Base-by-base conservation (phyloP, 2,888 invertebrate species). In the Lamellibrachia satsuma region DNA sequence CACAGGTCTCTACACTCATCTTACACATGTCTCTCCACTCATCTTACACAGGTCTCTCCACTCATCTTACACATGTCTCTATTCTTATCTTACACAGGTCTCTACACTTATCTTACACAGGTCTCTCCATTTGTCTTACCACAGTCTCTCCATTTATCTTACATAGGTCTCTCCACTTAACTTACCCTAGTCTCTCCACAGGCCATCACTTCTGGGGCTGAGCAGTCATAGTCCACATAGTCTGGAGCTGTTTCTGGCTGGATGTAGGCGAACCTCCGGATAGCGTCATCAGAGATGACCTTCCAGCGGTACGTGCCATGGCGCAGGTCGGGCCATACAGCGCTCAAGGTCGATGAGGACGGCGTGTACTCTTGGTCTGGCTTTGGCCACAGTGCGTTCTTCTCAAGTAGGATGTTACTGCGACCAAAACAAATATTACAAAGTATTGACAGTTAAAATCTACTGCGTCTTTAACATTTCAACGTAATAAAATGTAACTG, bases 311-410 rank as follows among this genome's bases (percentile, higher is more conserved):
- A 60, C 27, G n/a, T n/a, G 51, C 92, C 92, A 9, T 92, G 90
- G 11, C 75, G 75, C 39, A 90, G 90, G 27, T 27, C 75, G 3
- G 92, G 92, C 92, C 91, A 92, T 11, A 91, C 92, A n/a, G 92
- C 92, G 11, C 39, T n/a, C 75, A 92, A n/a, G n/a, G 57, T 9
- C 15, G 60, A 60, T 51, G 39, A n/a, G 27, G 92, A 92, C 90
- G 11, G 51, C 2, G 92, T 92, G 92, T 51, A 92, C 90, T 92
- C 92, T 4, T 11, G 52, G 52, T 92, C 92, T 75, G 27, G 8
- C 60, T 75, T 15, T 51, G 51, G 57, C 92, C 92, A 92, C 39
- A 3, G 27, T 2, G 51, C 75, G 39, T 92, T 92, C 22, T 11
- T 9, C 39, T 92, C 90, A 8, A 75, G 92, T 15, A n/a, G 39